Evolutionary conservation across 1,140 invertebrate genomes (phyloP).

Genomic region (Ceratina japonica): DNA sequence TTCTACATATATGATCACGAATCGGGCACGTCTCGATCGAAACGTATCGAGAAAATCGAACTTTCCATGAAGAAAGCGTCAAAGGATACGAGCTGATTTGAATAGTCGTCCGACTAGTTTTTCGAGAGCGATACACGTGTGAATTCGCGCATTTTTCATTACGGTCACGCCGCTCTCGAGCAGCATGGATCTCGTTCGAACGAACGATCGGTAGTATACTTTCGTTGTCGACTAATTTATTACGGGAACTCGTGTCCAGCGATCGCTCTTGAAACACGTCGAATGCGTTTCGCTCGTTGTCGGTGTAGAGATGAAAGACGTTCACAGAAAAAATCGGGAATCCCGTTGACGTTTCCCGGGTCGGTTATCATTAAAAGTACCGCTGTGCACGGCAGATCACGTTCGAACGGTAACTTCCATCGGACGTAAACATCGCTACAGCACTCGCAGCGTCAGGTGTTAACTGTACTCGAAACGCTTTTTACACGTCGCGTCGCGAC

Average conservation of each 20-base stretch:
- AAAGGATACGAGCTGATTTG: constrained; percentile 29
- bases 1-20: no score
- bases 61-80: not conserved
- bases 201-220: no score
- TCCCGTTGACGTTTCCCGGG: not conserved
- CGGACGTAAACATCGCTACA: constrained; percentile 10
- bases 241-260: no score
- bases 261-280: no score
- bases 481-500: not conserved
- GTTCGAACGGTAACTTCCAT: not conserved
- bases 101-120: constrained; percentile 45
- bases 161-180: not conserved
- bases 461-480: not conserved
- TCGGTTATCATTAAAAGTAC: not conserved
- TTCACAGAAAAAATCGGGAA: not conserved
- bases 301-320: not conserved
- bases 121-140: not conserved
- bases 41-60: not conserved
- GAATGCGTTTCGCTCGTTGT: no score
- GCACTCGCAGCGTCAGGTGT: not conserved
- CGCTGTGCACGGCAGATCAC: not conserved
- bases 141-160: constrained; percentile 23
- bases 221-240: no score
- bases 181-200: no score
- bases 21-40: no score